Percentiles rank a stretch among this genome's conserved stretches.
Conservation (phyloP, 2,113 vertebrate genomes). For the Lasiurus cinereus region DNA sequence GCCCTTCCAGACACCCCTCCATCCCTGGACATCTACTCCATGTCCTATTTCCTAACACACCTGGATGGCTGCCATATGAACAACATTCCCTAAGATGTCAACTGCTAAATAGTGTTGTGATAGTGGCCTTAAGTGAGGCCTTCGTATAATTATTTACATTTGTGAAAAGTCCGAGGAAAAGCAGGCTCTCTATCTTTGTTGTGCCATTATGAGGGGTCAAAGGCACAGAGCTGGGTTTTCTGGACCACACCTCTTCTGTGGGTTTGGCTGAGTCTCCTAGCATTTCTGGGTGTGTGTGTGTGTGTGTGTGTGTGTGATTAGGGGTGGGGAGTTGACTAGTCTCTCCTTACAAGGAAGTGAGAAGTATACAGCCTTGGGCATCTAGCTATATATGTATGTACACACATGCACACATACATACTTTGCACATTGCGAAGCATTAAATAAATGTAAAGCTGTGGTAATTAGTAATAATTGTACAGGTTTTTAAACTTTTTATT, state of each 20-base stretch:
- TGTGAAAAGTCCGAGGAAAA: not conserved
- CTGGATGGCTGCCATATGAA: not conserved
- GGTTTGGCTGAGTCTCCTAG: not conserved
- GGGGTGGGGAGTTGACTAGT: not conserved
- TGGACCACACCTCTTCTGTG: not conserved
- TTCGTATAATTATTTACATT: not conserved
- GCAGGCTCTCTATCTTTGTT: not conserved
- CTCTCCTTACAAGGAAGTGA: not conserved
- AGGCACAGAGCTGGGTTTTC: not conserved
- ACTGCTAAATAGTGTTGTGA: not conserved
- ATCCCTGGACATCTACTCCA: not conserved
- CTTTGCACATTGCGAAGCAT: not conserved
- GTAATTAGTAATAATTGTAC: conserved; percentile 22
- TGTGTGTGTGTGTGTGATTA: not conserved
- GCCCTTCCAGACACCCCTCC: not conserved
- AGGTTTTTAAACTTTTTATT: conserved; percentile 14
- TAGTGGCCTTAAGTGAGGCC: conserved; percentile 10
- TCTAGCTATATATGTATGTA: not conserved
- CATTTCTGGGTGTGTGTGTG: not conserved
- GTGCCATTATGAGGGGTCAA: not conserved
- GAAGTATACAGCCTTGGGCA: not conserved
- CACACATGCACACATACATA: not conserved
- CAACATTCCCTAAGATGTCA: not conserved
- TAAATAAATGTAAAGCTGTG: not conserved
- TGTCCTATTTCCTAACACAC: not conserved